These are phyloP conservation scores for Cydia amplana DNA, from an alignment of 1,140 invertebrate species.

Conservation along the genomic window DNA sequence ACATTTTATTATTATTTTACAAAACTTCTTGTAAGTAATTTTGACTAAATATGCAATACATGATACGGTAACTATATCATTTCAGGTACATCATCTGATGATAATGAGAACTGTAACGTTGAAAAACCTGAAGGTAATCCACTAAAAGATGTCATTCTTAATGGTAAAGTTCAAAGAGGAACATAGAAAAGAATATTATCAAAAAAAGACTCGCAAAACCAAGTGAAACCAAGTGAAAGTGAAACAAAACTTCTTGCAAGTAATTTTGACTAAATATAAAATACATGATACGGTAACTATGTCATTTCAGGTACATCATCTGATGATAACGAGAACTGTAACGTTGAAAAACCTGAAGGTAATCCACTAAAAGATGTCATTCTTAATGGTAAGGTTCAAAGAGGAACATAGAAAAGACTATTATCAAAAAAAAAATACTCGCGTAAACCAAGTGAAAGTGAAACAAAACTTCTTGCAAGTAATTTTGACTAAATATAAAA, in stretches of 20 bases:
- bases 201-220: too few relatives aligned
- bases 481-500: too few relatives aligned
- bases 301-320: background rate
- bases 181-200: background rate
- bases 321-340: background rate
- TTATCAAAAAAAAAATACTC: too few relatives aligned
- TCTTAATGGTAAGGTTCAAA: background rate
- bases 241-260: too few relatives aligned
- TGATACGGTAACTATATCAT: background rate
- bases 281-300: background rate
- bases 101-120: background rate
- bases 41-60: too few relatives aligned
- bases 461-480: too few relatives aligned
- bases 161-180: background rate
- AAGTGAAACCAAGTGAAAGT: too few relatives aligned
- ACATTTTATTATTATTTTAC: background rate
- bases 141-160: background rate
- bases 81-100: background rate
- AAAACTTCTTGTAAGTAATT: too few relatives aligned
- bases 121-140: constrained; percentile 11
- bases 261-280: too few relatives aligned
- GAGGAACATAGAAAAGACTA: background rate
- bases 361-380: constrained; percentile 12
- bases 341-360: background rate
- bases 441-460: too few relatives aligned